These are phyloP conservation scores for Pogonognathellus flavescens DNA, from an alignment of 1,140 invertebrate genomes.

Conservation along the genomic window DNA sequence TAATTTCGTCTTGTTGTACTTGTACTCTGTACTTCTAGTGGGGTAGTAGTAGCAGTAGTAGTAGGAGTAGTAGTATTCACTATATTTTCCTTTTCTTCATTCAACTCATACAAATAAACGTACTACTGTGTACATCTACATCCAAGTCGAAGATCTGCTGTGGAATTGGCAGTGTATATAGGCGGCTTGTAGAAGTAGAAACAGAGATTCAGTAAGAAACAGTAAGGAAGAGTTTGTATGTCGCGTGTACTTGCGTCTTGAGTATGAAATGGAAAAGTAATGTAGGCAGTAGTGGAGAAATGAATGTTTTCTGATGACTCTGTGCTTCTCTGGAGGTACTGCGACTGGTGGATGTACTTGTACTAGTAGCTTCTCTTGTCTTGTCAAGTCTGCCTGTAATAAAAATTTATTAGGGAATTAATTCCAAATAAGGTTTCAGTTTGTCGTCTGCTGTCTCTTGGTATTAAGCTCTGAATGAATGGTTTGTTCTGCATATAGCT, in stretches of 20 bases:
- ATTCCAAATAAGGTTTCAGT: conserved; percentile 47
- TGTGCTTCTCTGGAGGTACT: not conserved
- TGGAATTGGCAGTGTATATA: no score
- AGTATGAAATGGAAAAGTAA: not conserved
- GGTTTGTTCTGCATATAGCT: conserved; percentile 7
- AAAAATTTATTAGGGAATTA: conserved; percentile 48
- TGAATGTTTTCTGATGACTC: no score
- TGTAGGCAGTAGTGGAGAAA: not conserved
- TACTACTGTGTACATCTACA: no score
- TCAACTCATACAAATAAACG: no score
- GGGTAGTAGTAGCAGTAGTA: no score
- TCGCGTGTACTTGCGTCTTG: not conserved
- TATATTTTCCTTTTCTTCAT: not conserved
- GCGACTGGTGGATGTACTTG: not conserved
- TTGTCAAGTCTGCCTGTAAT: conserved; percentile 41
- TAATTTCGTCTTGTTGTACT: not conserved
- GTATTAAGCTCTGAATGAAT: conserved; percentile 39
- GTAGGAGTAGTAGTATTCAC: not conserved
- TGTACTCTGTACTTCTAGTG: no score
- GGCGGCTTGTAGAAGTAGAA: no score
- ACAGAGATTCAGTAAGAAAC: no score
- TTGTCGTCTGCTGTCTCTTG: conserved; percentile 42
- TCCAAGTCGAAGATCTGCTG: no score
- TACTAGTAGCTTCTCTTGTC: not conserved
- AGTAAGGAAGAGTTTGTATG: no score